phyloP scores from a whole-genome alignment of 2,888 invertebrate genomes.

The Drosophila mettleri region DNA sequence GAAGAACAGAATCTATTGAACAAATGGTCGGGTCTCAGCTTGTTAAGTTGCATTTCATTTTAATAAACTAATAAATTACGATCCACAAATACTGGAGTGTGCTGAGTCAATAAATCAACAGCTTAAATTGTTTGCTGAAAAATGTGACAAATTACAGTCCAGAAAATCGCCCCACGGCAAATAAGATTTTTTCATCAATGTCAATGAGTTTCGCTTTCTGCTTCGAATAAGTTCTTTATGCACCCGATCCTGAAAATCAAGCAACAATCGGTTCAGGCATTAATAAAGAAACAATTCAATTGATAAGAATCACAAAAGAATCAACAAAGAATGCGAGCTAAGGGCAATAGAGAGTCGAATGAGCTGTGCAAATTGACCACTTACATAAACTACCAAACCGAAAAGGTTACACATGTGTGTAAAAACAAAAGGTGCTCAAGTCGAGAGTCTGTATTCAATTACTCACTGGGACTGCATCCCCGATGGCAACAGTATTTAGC shows the following conservation, averaged over 20 bases:
- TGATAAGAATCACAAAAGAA: constrained; percentile 28
- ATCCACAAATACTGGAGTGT: constrained; percentile 11
- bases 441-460: background rate
- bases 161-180: constrained; percentile 1
- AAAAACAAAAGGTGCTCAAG: background rate
- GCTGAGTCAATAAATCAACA: constrained; percentile 53
- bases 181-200: constrained; percentile 12
- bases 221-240: background rate
- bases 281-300: constrained; percentile 1
- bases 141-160: constrained; percentile 54
- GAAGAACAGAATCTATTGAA: constrained; percentile 33
- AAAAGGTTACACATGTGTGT: background rate
- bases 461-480: constrained; percentile 50
- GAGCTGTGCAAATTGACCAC: constrained; percentile 7
- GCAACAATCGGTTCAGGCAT: background rate
- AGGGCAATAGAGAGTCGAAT: constrained; percentile 24
- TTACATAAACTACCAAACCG: constrained; percentile 52
- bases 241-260: background rate
- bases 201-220: constrained; percentile 1
- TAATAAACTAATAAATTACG: constrained; percentile 68
- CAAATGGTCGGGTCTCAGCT: constrained; percentile 25
- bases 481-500: constrained; percentile 54
- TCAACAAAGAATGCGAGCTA: constrained; percentile 16
- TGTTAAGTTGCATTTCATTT: constrained; percentile 29
- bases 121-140: constrained; percentile 38